These are phyloP conservation scores for Dissostichus mawsoni DNA, from an alignment of 2,113 vertebrate species.

Conservation along the genomic window DNA sequence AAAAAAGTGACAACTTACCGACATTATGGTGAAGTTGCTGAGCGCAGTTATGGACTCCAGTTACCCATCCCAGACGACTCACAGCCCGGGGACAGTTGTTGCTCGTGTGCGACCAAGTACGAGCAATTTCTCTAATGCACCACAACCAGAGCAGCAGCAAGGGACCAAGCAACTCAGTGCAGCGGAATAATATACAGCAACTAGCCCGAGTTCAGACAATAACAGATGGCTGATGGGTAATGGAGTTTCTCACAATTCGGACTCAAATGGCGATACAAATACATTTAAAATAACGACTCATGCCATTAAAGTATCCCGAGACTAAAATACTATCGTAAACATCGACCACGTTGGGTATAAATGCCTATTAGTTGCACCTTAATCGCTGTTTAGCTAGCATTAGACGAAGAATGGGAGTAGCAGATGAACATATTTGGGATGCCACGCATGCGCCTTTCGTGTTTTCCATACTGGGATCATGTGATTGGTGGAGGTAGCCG, in stretches of 20 bases:
- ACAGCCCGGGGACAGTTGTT: background rate
- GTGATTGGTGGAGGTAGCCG: conserved; percentile 23
- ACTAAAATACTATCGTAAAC: no score
- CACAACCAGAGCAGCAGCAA: background rate
- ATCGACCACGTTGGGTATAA: no score
- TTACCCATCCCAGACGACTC: conserved; percentile 16
- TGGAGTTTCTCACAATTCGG: conserved; percentile 29
- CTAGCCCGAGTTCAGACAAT: conserved; percentile 29
- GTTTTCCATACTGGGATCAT: background rate
- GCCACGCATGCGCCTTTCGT: background rate
- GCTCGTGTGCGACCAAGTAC: background rate
- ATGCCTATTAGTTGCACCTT: background rate
- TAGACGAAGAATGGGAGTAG: background rate
- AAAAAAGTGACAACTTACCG: conserved; percentile 50
- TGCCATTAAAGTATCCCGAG: fast-evolving
- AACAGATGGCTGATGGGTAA: conserved; percentile 48
- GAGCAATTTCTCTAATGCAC: background rate
- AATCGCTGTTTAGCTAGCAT: background rate
- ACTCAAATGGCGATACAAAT: background rate
- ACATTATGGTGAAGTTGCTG: conserved; percentile 59
- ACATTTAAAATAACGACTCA: background rate
- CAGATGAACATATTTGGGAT: fast-evolving
- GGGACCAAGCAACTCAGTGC: background rate
- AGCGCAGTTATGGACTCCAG: background rate
- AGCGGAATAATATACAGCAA: background rate